phyloP scores from a whole-genome alignment of 2,797 vertebrate genomes.

The Columba guinea region DNA sequence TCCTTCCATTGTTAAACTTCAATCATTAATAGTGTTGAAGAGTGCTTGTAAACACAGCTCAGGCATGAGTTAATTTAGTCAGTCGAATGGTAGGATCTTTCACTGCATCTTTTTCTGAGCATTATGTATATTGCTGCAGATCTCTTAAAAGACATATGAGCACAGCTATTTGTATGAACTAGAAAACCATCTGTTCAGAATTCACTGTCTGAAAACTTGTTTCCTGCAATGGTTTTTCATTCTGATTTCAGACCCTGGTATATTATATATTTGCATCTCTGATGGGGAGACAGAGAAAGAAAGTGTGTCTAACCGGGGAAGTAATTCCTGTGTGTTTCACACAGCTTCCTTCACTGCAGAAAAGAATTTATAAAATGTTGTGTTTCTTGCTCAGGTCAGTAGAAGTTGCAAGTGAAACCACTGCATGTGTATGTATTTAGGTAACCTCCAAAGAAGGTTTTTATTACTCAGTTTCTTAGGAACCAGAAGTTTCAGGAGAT shows the following conservation, averaged over 20 bases:
- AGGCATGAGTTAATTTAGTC: background rate
- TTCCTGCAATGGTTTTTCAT: constrained; percentile 25
- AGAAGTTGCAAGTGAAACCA: background rate
- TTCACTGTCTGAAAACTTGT: constrained; percentile 46
- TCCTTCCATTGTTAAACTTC: background rate
- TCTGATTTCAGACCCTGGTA: constrained; percentile 17
- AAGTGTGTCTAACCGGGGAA: background rate
- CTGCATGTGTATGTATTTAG: background rate
- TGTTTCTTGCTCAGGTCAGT: background rate
- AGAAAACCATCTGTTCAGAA: constrained; percentile 66
- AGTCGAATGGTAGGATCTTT: constrained; percentile 1
- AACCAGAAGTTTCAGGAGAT: background rate
- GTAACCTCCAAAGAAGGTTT: background rate
- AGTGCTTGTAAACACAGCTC: constrained; percentile 5
- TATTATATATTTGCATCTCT: background rate
- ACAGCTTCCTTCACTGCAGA: background rate
- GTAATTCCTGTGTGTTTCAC: background rate
- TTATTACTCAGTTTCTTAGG: background rate
- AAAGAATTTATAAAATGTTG: background rate
- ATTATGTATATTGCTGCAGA: constrained; percentile 15
- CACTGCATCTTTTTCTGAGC: constrained; percentile 1
- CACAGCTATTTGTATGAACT: constrained; percentile 48
- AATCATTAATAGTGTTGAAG: constrained; percentile 20
- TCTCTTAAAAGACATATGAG: constrained; percentile 19
- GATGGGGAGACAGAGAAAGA: background rate